Evolutionary conservation across 2,113 vertebrate species (phyloP).

Genomic region (Oxyura jamaicensis): DNA sequence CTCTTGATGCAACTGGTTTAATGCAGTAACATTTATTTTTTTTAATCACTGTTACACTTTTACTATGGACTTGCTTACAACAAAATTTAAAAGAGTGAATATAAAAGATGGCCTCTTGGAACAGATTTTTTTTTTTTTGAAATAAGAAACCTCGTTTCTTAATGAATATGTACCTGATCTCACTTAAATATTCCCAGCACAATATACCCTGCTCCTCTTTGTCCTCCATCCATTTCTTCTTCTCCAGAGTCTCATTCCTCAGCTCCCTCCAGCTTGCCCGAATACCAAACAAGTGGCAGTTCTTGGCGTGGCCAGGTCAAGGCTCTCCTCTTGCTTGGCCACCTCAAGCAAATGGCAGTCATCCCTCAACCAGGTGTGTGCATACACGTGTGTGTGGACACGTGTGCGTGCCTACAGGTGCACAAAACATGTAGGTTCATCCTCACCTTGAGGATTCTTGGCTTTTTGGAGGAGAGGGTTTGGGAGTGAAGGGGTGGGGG

Average conservation of each 20-base stretch:
- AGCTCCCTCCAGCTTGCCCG: background rate
- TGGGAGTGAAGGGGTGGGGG: background rate
- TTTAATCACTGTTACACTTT: background rate
- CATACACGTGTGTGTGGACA: too few relatives aligned
- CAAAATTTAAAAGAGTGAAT: background rate
- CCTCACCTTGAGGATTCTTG: background rate
- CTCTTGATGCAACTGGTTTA: background rate
- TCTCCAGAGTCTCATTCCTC: background rate
- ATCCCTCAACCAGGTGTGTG: background rate
- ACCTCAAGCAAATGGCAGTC: background rate
- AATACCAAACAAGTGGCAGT: background rate
- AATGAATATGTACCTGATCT: background rate
- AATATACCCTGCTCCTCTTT: background rate
- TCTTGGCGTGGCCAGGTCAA: background rate
- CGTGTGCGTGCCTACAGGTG: rapidly evolving
- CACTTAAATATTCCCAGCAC: background rate
- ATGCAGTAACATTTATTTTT: background rate
- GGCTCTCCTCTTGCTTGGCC: background rate
- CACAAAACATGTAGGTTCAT: background rate
- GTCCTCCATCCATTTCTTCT: background rate
- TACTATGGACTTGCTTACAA: background rate
- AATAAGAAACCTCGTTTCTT: background rate
- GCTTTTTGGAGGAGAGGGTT: background rate
- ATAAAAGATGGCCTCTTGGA: background rate
- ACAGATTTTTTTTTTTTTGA: background rate